A percentile compares a stretch with the other conserved stretches of the same genome.
Conservation (phyloP, 2,888 invertebrate genomes). For the Ptychoptera contaminata region DNA sequence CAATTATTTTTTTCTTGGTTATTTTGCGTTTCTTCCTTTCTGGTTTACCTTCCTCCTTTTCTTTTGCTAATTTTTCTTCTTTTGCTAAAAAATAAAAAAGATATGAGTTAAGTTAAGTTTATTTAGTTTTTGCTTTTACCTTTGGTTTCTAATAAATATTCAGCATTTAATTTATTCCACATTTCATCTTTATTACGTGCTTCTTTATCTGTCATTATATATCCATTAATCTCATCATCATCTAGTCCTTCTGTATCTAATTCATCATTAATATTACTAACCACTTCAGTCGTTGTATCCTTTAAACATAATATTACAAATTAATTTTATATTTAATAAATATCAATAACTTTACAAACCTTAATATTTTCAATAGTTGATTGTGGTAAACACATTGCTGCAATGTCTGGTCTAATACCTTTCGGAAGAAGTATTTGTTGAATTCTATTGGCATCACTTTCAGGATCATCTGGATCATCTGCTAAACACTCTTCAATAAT, state of each 20-base stretch:
- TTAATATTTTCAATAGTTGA: conserved; percentile 22
- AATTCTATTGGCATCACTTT: conserved; percentile 5
- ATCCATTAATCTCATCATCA: conserved; percentile 77
- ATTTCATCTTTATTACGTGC: conserved; percentile 61
- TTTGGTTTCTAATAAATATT: conserved; percentile 70
- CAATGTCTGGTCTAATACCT: conserved; percentile 50
- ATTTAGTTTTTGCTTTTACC: not conserved
- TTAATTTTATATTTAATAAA: not conserved
- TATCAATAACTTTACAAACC: not conserved
- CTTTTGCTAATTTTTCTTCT: conserved; percentile 63
- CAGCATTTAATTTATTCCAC: conserved; percentile 81
- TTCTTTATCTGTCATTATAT: conserved; percentile 72
- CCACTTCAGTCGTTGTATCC: conserved; percentile 7
- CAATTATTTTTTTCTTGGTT: conserved; percentile 43
- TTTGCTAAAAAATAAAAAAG: conserved; percentile 35
- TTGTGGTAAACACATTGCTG: conserved; percentile 57
- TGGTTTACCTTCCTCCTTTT: conserved; percentile 75
- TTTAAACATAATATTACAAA: not conserved
- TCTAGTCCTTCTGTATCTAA: conserved; percentile 61
- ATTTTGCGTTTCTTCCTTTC: conserved; percentile 59
- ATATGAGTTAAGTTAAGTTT: conserved; percentile 27
- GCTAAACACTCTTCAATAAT: conserved; percentile 30
- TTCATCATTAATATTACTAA: conserved; percentile 29
- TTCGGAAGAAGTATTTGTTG: conserved; percentile 5
- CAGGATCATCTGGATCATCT: conserved; percentile 11